Evolutionary conservation across 2,113 vertebrate species (phyloP).

Genomic region (Raja brachyura): DNA sequence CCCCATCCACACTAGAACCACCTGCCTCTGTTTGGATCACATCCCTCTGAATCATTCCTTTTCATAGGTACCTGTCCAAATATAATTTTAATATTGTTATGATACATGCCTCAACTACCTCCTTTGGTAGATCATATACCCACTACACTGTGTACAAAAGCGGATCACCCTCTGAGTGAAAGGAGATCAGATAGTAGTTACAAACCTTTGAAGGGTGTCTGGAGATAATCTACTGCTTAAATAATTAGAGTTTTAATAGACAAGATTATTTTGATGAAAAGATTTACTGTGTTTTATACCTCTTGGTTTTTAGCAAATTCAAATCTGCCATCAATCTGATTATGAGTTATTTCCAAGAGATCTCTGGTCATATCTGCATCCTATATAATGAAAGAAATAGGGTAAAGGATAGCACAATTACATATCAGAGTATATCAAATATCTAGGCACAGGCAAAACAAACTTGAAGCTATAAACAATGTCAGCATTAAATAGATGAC

Average conservation of each 20-base stretch:
- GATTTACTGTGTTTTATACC: not conserved
- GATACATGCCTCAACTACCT: too few species aligned
- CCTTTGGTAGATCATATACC: too few species aligned
- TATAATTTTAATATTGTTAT: too few species aligned
- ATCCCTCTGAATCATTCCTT: too few species aligned
- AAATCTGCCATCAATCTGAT: conserved; percentile 23
- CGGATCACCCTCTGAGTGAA: not conserved
- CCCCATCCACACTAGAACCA: too few species aligned
- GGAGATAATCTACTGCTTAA: not conserved
- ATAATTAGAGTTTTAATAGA: not conserved
- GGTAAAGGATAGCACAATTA: not conserved
- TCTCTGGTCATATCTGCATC: not conserved
- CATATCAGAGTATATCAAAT: not conserved
- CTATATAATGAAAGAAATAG: not conserved
- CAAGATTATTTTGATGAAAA: not conserved
- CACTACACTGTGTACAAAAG: too few species aligned
- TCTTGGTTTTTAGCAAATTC: not conserved
- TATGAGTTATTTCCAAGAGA: conserved; percentile 8
- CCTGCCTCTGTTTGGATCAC: too few species aligned
- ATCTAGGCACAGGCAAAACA: not conserved
- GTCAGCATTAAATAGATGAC: not conserved
- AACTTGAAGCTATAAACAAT: not conserved
- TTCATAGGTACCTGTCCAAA: too few species aligned
- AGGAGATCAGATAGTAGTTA: not conserved
- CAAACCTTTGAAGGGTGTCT: not conserved